Evolutionary conservation across 2,888 invertebrate species (phyloP).

Genomic region (Leptinotarsa haldemani): DNA sequence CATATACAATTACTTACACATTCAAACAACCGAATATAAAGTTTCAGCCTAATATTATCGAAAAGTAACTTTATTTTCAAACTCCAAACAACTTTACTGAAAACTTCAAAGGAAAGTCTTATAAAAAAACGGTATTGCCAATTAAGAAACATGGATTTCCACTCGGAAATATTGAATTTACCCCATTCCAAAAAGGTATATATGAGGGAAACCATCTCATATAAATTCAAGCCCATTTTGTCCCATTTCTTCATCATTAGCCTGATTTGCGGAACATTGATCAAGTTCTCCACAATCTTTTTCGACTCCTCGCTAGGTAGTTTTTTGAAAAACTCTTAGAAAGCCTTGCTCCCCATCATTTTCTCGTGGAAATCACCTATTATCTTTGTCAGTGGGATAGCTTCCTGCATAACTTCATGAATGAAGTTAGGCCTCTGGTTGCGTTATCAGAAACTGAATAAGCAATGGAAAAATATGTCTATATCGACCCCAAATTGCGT

Average conservation of each 20-base stretch:
- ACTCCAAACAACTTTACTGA: too few relatives aligned
- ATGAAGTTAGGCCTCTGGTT: slow-evolving; percentile 33
- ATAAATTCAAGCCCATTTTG: slow-evolving; percentile 48
- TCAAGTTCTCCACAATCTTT: slow-evolving; percentile 35
- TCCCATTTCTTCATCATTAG: slow-evolving; percentile 36
- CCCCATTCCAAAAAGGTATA: slow-evolving; percentile 52
- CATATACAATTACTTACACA: too few relatives aligned
- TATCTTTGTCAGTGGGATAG: slow-evolving; percentile 38
- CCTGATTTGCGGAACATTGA: slow-evolving; percentile 42
- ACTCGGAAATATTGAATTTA: slow-evolving; percentile 30
- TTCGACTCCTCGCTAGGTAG: slow-evolving; percentile 44
- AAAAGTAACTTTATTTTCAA: too few relatives aligned
- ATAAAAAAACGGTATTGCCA: background rate
- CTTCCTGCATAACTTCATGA: slow-evolving; percentile 30
- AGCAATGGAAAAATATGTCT: slow-evolving; percentile 34
- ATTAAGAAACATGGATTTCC: background rate
- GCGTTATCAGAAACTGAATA: background rate
- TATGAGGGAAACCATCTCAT: slow-evolving; percentile 39
- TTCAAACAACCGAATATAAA: too few relatives aligned
- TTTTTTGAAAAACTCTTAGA: slow-evolving; percentile 46
- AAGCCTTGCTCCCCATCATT: slow-evolving; percentile 39
- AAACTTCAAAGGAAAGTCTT: too few relatives aligned
- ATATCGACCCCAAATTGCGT: slow-evolving; percentile 42
- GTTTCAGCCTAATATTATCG: too few relatives aligned
- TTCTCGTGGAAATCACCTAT: slow-evolving; percentile 40